Conservation (phyloP, 2,113 vertebrate genomes). For the Eulacestoma nigropectus region DNA sequence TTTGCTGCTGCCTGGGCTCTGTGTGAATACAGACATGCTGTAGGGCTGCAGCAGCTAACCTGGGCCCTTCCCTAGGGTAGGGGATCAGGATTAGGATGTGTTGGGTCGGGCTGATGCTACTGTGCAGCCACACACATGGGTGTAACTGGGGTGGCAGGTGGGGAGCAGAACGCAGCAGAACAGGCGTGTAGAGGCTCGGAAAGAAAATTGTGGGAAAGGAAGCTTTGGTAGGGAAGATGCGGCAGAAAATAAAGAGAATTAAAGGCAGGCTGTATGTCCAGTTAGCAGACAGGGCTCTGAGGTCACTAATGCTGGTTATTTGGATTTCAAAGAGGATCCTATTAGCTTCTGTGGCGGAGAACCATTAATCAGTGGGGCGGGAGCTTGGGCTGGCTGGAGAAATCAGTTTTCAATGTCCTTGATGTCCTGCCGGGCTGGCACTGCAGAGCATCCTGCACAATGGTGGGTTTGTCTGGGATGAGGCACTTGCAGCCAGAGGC, state of each 20-base stretch:
- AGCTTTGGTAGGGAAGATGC: background rate
- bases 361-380: conserved; percentile 13
- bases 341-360: conserved; percentile 1
- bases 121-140: rapidly evolving
- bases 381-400: conserved; percentile 17
- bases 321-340: conserved; percentile 48
- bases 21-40: background rate
- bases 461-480: background rate
- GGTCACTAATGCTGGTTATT: conserved; percentile 39
- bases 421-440: background rate
- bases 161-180: background rate
- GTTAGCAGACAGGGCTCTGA: conserved; percentile 8
- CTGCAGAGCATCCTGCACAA: conserved; percentile 4
- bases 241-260: background rate
- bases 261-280: background rate
- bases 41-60: background rate
- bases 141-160: background rate
- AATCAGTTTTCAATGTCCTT: conserved; percentile 39
- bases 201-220: background rate
- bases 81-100: background rate
- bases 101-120: background rate
- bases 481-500: background rate
- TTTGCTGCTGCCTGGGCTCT: background rate
- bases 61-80: background rate
- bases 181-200: background rate